Evolutionary conservation across 2,797 vertebrate species (phyloP).

Genomic region (Lepidocolaptes lacrymiger): DNA sequence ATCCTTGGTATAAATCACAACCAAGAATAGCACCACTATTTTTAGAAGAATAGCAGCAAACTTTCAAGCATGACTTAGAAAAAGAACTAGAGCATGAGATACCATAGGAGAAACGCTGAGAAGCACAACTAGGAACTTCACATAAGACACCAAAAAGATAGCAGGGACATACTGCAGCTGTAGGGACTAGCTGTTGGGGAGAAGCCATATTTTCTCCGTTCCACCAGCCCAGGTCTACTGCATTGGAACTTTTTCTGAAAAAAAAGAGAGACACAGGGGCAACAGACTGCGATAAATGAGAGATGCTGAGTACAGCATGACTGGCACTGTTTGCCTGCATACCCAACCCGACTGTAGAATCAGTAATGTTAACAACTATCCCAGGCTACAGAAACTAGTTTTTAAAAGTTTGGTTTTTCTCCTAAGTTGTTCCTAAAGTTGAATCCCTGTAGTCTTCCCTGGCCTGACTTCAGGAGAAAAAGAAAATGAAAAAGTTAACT

Average conservation of each 20-base stretch:
- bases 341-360: neutral
- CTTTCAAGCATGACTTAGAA: neutral
- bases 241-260: neutral
- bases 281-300: neutral
- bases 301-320: neutral
- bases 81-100: neutral
- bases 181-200: neutral
- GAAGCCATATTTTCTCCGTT: neutral
- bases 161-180: neutral
- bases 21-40: neutral
- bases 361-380: neutral
- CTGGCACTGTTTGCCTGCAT: accelerated
- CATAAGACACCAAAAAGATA: neutral
- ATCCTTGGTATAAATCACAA: neutral
- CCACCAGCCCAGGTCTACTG: neutral
- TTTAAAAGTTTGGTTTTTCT: neutral
- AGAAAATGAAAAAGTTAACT: neutral
- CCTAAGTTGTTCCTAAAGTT: neutral
- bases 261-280: no score
- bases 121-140: neutral
- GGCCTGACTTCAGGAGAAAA: neutral
- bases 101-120: neutral
- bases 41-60: neutral
- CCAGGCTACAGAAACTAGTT: neutral
- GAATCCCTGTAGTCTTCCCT: neutral